Percentiles rank a stretch among this genome's conserved stretches.
Evolutionary conservation across 2,888 invertebrate species (phyloP).

Genomic region (Scelioninae gen. 1): DNA sequence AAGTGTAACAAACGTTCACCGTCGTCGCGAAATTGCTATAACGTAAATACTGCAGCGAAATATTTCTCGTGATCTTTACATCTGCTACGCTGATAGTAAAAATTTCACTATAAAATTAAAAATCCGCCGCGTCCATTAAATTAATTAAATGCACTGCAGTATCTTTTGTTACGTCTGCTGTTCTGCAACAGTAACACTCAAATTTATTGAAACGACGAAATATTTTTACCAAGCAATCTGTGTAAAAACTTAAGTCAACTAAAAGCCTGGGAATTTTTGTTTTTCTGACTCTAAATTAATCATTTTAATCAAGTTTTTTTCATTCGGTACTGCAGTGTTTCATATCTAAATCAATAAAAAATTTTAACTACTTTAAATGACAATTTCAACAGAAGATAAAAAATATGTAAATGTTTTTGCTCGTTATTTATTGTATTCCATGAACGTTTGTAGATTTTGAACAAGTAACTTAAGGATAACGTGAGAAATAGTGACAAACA

Average conservation of each 20-base stretch:
- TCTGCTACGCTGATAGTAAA: conserved; percentile 44
- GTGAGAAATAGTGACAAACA: conserved; percentile 5
- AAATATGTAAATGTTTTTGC: too few species aligned
- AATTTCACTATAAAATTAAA: conserved; percentile 49
- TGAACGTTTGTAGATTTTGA: too few species aligned
- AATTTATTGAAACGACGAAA: conserved; percentile 45
- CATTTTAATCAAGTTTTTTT: background rate
- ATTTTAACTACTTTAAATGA: too few species aligned
- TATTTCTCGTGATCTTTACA: conserved; percentile 60
- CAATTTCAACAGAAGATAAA: too few species aligned
- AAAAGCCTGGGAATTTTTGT: background rate
- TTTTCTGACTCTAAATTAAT: background rate
- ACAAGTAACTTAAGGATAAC: too few species aligned
- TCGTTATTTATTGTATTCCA: too few species aligned
- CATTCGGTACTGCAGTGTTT: too few species aligned
- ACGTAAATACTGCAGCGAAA: conserved; percentile 49
- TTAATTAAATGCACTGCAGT: conserved; percentile 50
- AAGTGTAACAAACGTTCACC: conserved; percentile 47
- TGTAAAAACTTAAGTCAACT: conserved; percentile 4
- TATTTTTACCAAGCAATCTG: conserved; percentile 23
- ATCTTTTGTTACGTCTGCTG: conserved; percentile 31
- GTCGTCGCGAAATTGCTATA: conserved; percentile 53
- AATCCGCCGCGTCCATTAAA: conserved; percentile 55
- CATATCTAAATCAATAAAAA: too few species aligned
- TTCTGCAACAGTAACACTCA: conserved; percentile 16